Evolutionary conservation across 1,140 invertebrate genomes (phyloP).

Genomic region (Drosophila bifasciata): DNA sequence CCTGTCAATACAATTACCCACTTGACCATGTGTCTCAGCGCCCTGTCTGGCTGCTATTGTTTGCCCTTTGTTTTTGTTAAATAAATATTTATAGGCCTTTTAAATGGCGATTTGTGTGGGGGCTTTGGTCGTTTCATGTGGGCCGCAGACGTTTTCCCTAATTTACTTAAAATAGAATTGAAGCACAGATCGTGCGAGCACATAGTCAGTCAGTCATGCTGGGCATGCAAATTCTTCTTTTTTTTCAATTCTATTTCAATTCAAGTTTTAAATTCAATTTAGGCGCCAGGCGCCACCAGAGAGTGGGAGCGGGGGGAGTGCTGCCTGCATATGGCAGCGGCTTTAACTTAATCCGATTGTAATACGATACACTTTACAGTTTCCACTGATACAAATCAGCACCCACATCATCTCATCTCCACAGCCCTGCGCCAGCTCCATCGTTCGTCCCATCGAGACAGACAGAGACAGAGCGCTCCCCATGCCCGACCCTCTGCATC

Average conservation of each 20-base stretch:
- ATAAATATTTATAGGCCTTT: conserved; percentile 75
- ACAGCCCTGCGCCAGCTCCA: conserved; percentile 11
- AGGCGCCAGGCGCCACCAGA: conserved; percentile 12
- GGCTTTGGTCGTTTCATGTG: conserved; percentile 3
- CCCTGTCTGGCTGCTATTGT: neutral
- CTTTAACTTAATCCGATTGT: conserved; percentile 81
- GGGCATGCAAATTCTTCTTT: conserved; percentile 63
- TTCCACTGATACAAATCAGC: conserved; percentile 76
- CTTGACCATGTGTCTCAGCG: neutral
- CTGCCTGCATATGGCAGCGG: conserved; percentile 55
- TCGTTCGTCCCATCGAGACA: conserved; percentile 28
- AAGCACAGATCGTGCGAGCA: conserved; percentile 5
- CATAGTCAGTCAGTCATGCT: conserved; percentile 1
- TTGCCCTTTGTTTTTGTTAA: conserved; percentile 31
- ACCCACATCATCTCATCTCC: conserved; percentile 64
- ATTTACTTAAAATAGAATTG: conserved; percentile 72
- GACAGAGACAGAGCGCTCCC: conserved; percentile 7
- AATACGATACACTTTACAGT: conserved; percentile 81
- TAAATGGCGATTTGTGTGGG: conserved; percentile 61
- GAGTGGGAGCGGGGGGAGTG: neutral
- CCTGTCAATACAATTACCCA: conserved; percentile 7
- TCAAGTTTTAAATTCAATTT: conserved; percentile 77
- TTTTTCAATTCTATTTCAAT: conserved; percentile 77
- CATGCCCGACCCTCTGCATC: conserved; percentile 23
- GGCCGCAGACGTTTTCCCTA: conserved; percentile 47